Conservation (phyloP, 1,140 invertebrate genomes). For the Pseudomyrmex cubaensis region DNA sequence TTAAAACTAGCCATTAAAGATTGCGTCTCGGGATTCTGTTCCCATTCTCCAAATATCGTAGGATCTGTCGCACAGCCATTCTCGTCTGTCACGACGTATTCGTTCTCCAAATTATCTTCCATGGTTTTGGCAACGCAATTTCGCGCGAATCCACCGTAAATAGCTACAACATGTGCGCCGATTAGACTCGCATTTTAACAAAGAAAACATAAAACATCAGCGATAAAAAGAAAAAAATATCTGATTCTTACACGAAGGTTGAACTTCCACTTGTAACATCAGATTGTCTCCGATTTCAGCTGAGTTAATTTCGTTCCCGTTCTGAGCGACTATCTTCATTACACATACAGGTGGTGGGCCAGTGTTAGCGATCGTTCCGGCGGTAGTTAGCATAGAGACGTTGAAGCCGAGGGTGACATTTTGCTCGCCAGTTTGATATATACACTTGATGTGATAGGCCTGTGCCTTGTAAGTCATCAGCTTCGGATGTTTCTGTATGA, state of each 20-base stretch:
- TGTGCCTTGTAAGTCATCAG: slow-evolving; percentile 97
- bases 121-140: slow-evolving; percentile 97
- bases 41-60: slow-evolving; percentile 97
- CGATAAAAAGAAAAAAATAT: not conserved
- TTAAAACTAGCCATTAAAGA: slow-evolving; percentile 95
- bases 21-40: slow-evolving; percentile 93
- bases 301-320: slow-evolving; percentile 94
- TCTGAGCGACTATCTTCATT: slow-evolving; percentile 95
- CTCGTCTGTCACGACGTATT: slow-evolving; percentile 96
- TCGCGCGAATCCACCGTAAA: slow-evolving; percentile 97
- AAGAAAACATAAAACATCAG: not conserved
- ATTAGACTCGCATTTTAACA: not conserved
- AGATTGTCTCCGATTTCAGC: slow-evolving; percentile 97
- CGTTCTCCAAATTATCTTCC: slow-evolving; percentile 94
- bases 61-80: slow-evolving; percentile 97
- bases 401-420: slow-evolving; percentile 97
- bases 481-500: slow-evolving; percentile 98
- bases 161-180: slow-evolving; percentile 86
- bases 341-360: slow-evolving; percentile 96
- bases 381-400: slow-evolving; percentile 97
- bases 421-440: slow-evolving; percentile 97
- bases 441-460: slow-evolving; percentile 97
- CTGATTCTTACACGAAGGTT: slow-evolving; percentile 91
- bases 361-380: slow-evolving; percentile 97
- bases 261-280: slow-evolving; percentile 96